Percentiles rank a stretch among this genome's conserved stretches.
Conservation (phyloP, 2,888 invertebrate species). For the Campopleginae sp. region DNA sequence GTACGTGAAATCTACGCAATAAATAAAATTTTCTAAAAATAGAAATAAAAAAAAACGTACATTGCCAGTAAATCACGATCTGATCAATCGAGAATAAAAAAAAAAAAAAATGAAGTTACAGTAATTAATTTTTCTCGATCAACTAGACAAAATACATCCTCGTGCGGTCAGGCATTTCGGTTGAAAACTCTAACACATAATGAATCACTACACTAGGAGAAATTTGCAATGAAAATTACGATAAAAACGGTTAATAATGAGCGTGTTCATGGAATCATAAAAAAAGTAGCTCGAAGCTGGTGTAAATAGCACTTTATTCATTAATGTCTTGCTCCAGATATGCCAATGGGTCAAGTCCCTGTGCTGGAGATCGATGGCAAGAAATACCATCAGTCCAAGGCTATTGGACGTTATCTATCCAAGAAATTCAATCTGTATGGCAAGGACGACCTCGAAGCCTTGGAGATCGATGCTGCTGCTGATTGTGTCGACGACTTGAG, state of each 20-base stretch:
- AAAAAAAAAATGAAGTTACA: too few species aligned
- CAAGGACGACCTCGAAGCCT: conserved; percentile 84
- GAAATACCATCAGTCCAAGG: conserved; percentile 83
- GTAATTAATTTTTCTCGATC: not conserved
- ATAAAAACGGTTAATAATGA: not conserved
- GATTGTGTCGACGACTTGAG: conserved; percentile 85
- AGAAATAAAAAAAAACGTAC: not conserved
- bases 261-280: not conserved
- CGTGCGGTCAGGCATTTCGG: not conserved
- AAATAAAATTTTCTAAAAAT: not conserved
- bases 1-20: conserved; percentile 67
- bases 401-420: conserved; percentile 86
- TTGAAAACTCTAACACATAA: not conserved
- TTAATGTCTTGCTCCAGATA: conserved; percentile 75
- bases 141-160: not conserved
- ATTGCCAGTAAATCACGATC: too few species aligned
- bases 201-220: not conserved
- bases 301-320: not conserved
- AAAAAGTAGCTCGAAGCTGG: not conserved
- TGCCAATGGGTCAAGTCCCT: conserved; percentile 84
- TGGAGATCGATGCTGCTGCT: conserved; percentile 84
- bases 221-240: not conserved
- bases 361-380: conserved; percentile 84
- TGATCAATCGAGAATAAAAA: too few species aligned
- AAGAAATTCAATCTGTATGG: conserved; percentile 85